Evolutionary conservation across 2,888 invertebrate species (phyloP), one percentile per base, ranked within the genome.

Genomic region (Cephus rjabovi): DNA sequence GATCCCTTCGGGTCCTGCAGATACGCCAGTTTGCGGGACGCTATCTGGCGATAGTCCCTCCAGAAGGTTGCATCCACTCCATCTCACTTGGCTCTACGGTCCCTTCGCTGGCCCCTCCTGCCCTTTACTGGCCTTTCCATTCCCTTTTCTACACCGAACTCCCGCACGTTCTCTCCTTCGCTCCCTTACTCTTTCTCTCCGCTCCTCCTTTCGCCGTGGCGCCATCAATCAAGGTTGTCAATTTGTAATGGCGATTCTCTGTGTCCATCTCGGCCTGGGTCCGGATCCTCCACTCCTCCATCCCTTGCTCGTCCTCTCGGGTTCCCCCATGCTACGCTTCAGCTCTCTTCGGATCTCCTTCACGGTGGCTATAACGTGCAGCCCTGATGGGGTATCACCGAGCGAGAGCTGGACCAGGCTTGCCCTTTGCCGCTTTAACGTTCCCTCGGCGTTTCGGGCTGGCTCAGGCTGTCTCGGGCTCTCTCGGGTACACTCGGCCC

Each of bases 191-290:
- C 82, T 73, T 79, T 79, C 80, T 79, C 80, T 78, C 81, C 84
- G 83, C 85, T 82, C 83, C 83, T 82, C 81, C 82, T 82, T 81
- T 83, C 77, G 70, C 75, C 76, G 71, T 82, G 83, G 81, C 88
- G 89, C 91, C 92, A 93, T 93, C 93, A 92, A 93, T 93, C 93
- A 93, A 92, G 90, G 91, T 92, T 92, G 93, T 93, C 93, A 93
- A 92, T 92, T 92, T 92, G 92, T 92, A 92, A 93, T 92, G 92
- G 92, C 92, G 91, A 91, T 91, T 92, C 91, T 89, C 90, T 87
- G 89, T 90, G 91, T 90, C 90, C 91, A 90, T 91, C 90, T 90
- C 88, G 87, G 85, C 84, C 83, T 83, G 86, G 87, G 86, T 87
- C 87, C 88, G 81, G 86, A 85, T 85, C 75, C 77, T 74, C 74